These are phyloP conservation scores for Amphiprion ocellaris DNA, from an alignment of 2,113 vertebrate genomes.

Conservation along the genomic window DNA sequence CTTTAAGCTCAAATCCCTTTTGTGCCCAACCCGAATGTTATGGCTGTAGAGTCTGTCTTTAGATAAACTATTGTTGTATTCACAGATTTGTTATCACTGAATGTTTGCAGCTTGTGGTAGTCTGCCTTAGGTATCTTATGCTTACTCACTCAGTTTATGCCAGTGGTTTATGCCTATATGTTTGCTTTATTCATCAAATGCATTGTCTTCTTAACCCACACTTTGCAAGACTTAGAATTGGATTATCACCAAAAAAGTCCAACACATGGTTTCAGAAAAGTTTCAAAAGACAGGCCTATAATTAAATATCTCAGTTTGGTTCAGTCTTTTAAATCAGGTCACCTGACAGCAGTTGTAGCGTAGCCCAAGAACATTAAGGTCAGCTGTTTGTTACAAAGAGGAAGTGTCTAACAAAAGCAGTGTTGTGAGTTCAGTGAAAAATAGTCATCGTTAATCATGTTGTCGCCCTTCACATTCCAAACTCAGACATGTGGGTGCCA, in stretches of 20 bases:
- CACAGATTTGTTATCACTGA: too few species aligned
- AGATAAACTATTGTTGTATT: too few species aligned
- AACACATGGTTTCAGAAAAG: not conserved
- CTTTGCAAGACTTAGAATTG: not conserved
- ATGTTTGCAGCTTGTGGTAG: too few species aligned
- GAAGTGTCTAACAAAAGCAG: too few species aligned
- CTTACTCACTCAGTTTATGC: not conserved
- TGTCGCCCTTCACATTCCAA: too few species aligned
- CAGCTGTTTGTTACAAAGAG: not conserved
- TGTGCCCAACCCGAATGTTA: too few species aligned
- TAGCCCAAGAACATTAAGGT: not conserved
- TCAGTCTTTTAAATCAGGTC: not conserved
- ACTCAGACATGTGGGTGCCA: too few species aligned
- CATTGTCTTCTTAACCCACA: not conserved
- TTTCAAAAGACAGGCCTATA: not conserved
- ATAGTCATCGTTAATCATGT: not conserved
- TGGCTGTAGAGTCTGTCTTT: too few species aligned
- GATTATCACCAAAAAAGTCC: not conserved
- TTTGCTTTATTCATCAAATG: not conserved
- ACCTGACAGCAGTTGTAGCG: not conserved
- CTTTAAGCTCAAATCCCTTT: too few species aligned
- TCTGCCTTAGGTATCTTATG: too few species aligned
- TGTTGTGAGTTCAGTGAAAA: not conserved
- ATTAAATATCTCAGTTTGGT: not conserved
- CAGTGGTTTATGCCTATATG: not conserved